Evolutionary conservation across 2,113 vertebrate species (phyloP), one percentile per base, ranked within the genome.

Genomic region (Anseranas semipalmata): DNA sequence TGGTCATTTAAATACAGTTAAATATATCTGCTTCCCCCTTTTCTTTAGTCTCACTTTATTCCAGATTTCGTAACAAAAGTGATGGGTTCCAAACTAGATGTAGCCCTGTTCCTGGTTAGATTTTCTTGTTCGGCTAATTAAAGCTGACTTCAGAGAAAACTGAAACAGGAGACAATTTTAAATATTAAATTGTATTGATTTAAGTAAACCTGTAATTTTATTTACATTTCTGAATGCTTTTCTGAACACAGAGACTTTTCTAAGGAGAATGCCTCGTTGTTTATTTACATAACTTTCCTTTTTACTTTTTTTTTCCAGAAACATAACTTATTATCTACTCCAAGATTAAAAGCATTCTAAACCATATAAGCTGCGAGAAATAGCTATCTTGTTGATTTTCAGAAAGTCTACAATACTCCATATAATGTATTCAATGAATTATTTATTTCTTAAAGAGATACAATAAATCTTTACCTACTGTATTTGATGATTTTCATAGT

Each of bases 381-480:
- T 72, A 97, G 93, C 86, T 78, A 81, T 95, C 94, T 79, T 96
- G 77, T 84, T 97, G 96, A 97, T 97, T 97, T 97, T 97, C 73
- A 17, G 88, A 86, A 97, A 94, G 83, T 97, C 95, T 95, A 97
- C 59, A 97, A 94, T 98, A 88, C 82, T 97, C 97, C 46, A 73
- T 55, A 56, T 97, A 97, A 97, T 97, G 59, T 94, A 97, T 95
- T 96, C 91, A 97, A 96, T 96, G 94, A 97, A 97, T 97, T 97
- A 97, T 97, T 97, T 97, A 96, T 97, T 97, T 97, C 96, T 97
- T 92, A 97, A 97, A 97, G 95, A 92, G 85, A 96, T 93, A 93
- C 72, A 88, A 96, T 97, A 98, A 97, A 98, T 97, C 95, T 98
- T 97, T 96, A 90, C 97, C 93, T 97, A 94, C 80, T 96, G 76